A percentile compares a stretch with the other conserved stretches of the same genome.
These are phyloP conservation scores for Rhopalosiphum maidis DNA, from an alignment of 1,140 invertebrate species.

Conservation along the genomic window DNA sequence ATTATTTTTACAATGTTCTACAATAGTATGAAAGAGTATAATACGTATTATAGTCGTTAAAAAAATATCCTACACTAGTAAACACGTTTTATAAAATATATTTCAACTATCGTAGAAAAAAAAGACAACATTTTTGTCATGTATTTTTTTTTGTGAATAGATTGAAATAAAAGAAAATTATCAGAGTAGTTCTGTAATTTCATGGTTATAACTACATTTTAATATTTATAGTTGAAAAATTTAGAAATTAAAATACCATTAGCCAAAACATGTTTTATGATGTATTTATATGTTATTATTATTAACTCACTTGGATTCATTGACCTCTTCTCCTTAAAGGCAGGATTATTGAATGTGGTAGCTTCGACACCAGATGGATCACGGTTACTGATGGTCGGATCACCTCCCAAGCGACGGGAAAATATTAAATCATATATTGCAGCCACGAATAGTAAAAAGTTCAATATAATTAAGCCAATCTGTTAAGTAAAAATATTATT, in stretches of 20 bases:
- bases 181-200: background rate
- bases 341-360: slow-evolving; percentile 82
- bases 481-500: slow-evolving; percentile 62
- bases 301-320: slow-evolving; percentile 46
- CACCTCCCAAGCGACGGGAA: slow-evolving; percentile 73
- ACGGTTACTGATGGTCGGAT: slow-evolving; percentile 72
- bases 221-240: background rate
- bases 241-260: background rate
- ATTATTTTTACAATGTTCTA: background rate
- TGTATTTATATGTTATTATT: background rate
- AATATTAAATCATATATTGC: slow-evolving; percentile 79
- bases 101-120: background rate
- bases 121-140: background rate
- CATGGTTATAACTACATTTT: background rate
- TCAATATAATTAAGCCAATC: slow-evolving; percentile 78
- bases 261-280: background rate
- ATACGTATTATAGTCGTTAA: background rate
- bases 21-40: too few species aligned
- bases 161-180: background rate
- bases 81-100: background rate
- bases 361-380: slow-evolving; percentile 66
- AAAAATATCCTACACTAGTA: background rate
- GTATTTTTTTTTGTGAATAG: background rate
- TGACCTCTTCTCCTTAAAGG: slow-evolving; percentile 73
- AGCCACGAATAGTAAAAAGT: slow-evolving; percentile 76